phyloP scores from a whole-genome alignment of 2,113 vertebrate genomes.

The Pelodiscus sinensis region DNA sequence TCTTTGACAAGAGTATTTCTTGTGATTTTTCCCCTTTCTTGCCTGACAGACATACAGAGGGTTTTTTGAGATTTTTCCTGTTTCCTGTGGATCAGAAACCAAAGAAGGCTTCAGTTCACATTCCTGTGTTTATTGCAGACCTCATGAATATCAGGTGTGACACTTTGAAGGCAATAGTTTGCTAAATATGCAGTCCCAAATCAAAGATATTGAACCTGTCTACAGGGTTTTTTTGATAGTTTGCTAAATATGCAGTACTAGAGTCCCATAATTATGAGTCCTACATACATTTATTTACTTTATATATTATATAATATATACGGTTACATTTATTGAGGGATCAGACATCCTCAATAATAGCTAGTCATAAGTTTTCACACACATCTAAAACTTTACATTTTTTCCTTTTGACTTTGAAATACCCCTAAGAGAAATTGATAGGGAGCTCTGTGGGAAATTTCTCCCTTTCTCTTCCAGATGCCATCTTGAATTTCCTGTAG shows the following conservation, averaged over 20 bases:
- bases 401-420: not conserved
- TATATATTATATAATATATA: too few species aligned
- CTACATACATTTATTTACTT: too few species aligned
- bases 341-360: not conserved
- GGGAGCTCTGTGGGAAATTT: not conserved
- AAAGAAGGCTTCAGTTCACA: not conserved
- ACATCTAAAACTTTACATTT: not conserved
- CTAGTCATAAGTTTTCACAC: not conserved
- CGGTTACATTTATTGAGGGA: not conserved
- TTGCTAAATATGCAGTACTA: not conserved
- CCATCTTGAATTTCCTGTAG: slow-evolving; percentile 37
- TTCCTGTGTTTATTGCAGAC: not conserved
- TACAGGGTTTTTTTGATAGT: not conserved
- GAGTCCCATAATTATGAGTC: not conserved
- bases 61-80: not conserved
- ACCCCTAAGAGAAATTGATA: not conserved
- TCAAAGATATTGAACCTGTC: too few species aligned
- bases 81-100: not conserved
- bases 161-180: not conserved
- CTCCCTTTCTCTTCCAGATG: not conserved
- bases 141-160: not conserved
- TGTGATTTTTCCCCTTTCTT: not conserved
- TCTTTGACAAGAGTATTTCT: not conserved
- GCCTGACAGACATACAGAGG: not conserved
- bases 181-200: not conserved